Base-by-base conservation (phyloP, 2,797 vertebrate genomes). In the Chloroceryle amazona region DNA sequence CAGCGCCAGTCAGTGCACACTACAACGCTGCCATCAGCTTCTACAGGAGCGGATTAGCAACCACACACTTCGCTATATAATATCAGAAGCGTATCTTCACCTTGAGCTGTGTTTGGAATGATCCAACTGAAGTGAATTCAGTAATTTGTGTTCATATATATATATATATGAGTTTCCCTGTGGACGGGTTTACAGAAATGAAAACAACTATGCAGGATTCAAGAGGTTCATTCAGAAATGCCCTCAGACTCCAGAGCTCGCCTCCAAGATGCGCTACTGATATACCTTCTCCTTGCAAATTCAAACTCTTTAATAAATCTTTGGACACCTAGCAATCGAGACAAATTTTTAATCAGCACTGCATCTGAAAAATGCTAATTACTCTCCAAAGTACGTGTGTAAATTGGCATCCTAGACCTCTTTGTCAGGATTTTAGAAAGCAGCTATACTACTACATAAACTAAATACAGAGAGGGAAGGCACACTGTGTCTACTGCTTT, bases 161-260 rank as follows among this genome's bases (percentile, higher is more conserved):
- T 0, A 0, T 28, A 22, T 6, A 39, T 5, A 41, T 0, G 1
- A 73, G 31, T n/a, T 31, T 72, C 39, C 9, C 35, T 1, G 0
- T 2, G 1, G n/a, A 49, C 10, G 19, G 22, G 3, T 70, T 49
- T 44, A 57, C 26, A 8, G 7, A n/a, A 49, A 78, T 11, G 13
- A 68, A 91, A 78, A 3, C 11, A 7, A 13, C 33, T 62, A 51
- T 1, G 4, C 7, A 57, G 35, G 23, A 68, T 80, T 74, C 42
- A 11, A 15, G 15, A 67, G 8, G 39, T 81, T 44, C 54, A 22
- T 52, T 62, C 52, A 44, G 33, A 90, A 94, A 75, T 2, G 2
- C 10, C 37, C 25, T 41, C 29, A 60, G 35, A 65, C 4, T 13
- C n/a, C 61, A 44, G 20, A 9, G 19, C 17, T 81, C n/a, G 3